Base-by-base conservation (phyloP, 1,140 invertebrate genomes). In the Euglossa dilemma region DNA sequence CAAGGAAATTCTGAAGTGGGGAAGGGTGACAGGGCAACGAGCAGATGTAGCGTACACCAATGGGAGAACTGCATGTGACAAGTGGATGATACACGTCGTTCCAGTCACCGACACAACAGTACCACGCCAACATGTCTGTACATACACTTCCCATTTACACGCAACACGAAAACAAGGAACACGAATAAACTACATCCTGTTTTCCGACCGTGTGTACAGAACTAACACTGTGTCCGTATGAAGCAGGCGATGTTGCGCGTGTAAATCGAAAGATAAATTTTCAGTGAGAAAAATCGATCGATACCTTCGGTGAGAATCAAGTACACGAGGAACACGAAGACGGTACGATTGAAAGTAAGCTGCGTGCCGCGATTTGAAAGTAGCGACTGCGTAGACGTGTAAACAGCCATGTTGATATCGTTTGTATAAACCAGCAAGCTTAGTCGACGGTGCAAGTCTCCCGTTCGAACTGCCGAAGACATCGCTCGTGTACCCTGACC, bases 281-380 rank as follows among this genome's bases (percentile, higher is more conserved):
- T 14, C 0, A 25, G 20, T 28, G 12, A n/a, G 3, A 25, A 6
- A 25, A 67, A 47, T 75, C 59, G 66, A 80, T 75, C 75, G 57
- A 78, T 90, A 90, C 90, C 90, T 90, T 81, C 86, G 0, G 66
- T 57, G 28, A 90, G 45, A 14, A 87, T 52, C 52, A 81, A 63
- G 45, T 73, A 82, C 25, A 67, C 18, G 18, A 88, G 25, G 57
- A 85, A 56, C 28, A 72, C 67, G 57, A 89, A 50, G 20, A 83
- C 52, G 36, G 64, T 75, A 8, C 61, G 79, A 59, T 84, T 59
- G n/a, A 84, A 14, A 16, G 11, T 47, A 43, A 67, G 23, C 9
- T 67, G 36, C 12, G 59, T 47, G 52, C 50, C 64, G 16, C 74
- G 75, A 52, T 87, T 83, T 80, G 87, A 77, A 86, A 71, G 47